phyloP scores from a whole-genome alignment of 2,888 invertebrate species.

The Nemotelus pantherinus region DNA sequence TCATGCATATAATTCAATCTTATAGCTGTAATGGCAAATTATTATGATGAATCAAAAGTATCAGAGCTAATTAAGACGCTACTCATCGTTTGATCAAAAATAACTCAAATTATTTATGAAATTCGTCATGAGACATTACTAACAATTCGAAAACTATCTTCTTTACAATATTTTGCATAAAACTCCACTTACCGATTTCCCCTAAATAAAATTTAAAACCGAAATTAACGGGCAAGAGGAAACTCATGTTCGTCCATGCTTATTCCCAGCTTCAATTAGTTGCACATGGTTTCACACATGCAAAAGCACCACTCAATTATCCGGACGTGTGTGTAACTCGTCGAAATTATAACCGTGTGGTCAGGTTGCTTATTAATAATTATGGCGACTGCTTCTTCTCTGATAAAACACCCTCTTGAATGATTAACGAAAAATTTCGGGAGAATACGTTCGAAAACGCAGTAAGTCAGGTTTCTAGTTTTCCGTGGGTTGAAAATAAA shows the following conservation, averaged over 20 bases:
- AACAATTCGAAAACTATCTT: too few species aligned
- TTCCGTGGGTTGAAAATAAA: conserved; percentile 6
- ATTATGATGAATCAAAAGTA: too few species aligned
- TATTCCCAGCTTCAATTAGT: conserved; percentile 39
- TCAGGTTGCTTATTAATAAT: conserved; percentile 23
- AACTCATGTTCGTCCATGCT: conserved; percentile 6
- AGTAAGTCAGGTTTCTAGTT: not conserved
- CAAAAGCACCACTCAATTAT: conserved; percentile 32
- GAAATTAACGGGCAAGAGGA: conserved; percentile 6
- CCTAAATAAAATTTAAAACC: not conserved
- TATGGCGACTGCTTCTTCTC: conserved; percentile 11
- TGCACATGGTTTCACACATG: conserved; percentile 26
- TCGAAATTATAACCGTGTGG: conserved; percentile 32
- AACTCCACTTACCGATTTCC: too few species aligned
- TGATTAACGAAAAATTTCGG: not conserved
- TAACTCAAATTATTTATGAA: too few species aligned
- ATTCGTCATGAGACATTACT: too few species aligned
- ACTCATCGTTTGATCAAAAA: too few species aligned
- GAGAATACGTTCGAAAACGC: conserved; percentile 1
- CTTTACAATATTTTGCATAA: too few species aligned
- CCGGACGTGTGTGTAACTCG: conserved; percentile 29
- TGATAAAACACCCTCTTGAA: conserved; percentile 33
- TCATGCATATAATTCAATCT: too few species aligned
- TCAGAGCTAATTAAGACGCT: too few species aligned
- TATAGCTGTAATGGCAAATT: too few species aligned